Evolutionary conservation across 2,113 vertebrate genomes (phyloP), one percentile per base, ranked within the genome.

Genomic region (Anser cygnoides): DNA sequence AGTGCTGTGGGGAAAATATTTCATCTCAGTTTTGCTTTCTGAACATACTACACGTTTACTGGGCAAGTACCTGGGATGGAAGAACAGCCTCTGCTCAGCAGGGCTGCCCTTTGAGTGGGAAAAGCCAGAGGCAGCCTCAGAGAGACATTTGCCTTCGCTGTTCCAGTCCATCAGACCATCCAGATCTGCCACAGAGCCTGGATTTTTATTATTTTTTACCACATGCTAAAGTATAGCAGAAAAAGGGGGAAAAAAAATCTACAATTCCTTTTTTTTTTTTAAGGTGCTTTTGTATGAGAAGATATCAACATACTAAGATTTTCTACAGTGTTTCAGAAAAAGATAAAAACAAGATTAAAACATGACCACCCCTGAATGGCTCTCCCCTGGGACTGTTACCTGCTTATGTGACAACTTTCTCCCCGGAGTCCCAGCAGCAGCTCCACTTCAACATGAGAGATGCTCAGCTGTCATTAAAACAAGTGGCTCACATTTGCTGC

Each of bases 71-170:
- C 17, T 77, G 35, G 59, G 55, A 55, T 7, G 18, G 26, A 50
- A 52, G 35, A 73, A 23, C 18, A 52, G 23, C 23, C 57, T 70
- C 39, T 61, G 21, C 61, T 57, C 1, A 1, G 15, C 33, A 46
- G 19, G 22, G 26, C 31, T 74, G 79, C 67, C 29, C 67, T 70
- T 44, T 52, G 79, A 16, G 26, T 74, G 11, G 50, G 57, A 46
- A 20, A 65, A 68, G 50, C 50, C 37, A 46, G 58, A 39, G 19
- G 37, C 50, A 71, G 43, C 19, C 50, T 25, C 6, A 49, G 33
- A 50, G 31, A 58, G 19, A 10, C 0, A 0, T 4, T 22, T 26
- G 22, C 37, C 44, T 65, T 67, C 1, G 0, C 49, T 55, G 25
- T 23, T 54, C 4, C 72, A 61, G 44, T 66, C 52, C n/a, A 7